Evolutionary conservation across 2,888 invertebrate species (phyloP).

Genomic region (Lithophane socia): DNA sequence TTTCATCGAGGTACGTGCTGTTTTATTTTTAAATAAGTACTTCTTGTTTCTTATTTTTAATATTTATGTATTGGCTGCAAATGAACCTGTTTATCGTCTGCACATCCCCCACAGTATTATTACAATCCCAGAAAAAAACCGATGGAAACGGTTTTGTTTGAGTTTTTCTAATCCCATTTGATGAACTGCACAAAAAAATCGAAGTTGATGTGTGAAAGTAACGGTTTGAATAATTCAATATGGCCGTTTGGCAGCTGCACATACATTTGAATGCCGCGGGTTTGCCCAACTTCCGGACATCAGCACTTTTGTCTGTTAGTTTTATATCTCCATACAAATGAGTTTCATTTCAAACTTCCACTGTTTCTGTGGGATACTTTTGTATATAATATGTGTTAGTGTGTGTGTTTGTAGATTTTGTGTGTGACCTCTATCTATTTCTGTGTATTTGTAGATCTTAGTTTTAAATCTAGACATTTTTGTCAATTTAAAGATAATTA

Average conservation of each 20-base stretch:
- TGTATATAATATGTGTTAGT: slow-evolving; percentile 10
- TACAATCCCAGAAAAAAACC: not conserved
- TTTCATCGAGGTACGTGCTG: slow-evolving; percentile 3
- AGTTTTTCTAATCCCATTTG: not conserved
- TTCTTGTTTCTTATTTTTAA: not conserved
- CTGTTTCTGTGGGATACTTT: slow-evolving; percentile 18
- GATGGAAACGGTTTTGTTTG: slow-evolving; percentile 8
- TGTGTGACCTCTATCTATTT: slow-evolving; percentile 37
- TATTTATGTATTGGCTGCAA: not conserved
- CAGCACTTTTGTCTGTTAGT: slow-evolving; percentile 50
- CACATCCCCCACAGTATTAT: no score
- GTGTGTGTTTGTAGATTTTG: slow-evolving; percentile 11
- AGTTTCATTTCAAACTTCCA: slow-evolving; percentile 32
- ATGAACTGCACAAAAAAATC: slow-evolving; percentile 10
- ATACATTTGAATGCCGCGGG: slow-evolving; percentile 27
- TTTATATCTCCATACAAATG: slow-evolving; percentile 58
- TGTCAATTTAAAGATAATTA: not conserved
- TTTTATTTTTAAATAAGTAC: not conserved
- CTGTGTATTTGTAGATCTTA: slow-evolving; percentile 24
- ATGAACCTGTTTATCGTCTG: not conserved
- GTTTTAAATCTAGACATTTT: not conserved
- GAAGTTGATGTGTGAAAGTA: slow-evolving; percentile 12
- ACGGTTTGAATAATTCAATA: slow-evolving; percentile 44
- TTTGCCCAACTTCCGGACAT: slow-evolving; percentile 33
- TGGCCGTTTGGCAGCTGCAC: slow-evolving; percentile 35